A percentile compares a stretch with the other conserved stretches of the same genome.
Conservation (phyloP, 2,797 vertebrate genomes). For the Esox masquinongy region DNA sequence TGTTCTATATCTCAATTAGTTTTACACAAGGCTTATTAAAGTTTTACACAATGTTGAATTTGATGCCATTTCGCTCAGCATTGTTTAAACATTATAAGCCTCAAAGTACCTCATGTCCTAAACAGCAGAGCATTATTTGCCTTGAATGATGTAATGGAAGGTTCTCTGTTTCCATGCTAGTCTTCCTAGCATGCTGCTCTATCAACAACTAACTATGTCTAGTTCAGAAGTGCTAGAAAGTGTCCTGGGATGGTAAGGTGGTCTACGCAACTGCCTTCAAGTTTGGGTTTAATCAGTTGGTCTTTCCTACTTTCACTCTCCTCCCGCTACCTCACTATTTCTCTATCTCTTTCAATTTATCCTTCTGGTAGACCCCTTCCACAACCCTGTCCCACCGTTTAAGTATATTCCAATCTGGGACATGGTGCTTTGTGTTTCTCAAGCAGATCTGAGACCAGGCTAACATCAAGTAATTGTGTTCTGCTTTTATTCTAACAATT, state of each 20-base stretch:
- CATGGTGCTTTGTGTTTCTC: too few relatives aligned
- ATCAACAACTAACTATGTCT: conserved; percentile 43
- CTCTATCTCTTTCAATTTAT: too few relatives aligned
- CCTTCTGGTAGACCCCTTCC: too few relatives aligned
- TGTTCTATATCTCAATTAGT: conserved; percentile 8
- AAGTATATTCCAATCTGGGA: too few relatives aligned
- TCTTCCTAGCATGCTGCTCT: not conserved
- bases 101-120: conserved; percentile 20
- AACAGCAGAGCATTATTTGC: not conserved
- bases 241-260: too few relatives aligned
- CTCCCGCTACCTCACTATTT: too few relatives aligned
- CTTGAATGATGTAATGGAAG: not conserved
- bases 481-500: not conserved
- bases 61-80: conserved; percentile 44
- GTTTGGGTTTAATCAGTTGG: too few relatives aligned
- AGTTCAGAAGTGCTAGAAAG: not conserved
- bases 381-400: too few relatives aligned
- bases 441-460: not conserved
- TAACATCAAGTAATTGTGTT: not conserved
- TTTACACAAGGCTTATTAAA: conserved; percentile 9
- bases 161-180: not conserved
- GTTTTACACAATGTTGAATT: not conserved
- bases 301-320: too few relatives aligned
- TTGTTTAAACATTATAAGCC: conserved; percentile 28
- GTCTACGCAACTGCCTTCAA: too few relatives aligned